Evolutionary conservation across 2,113 vertebrate species (phyloP).

Genomic region (Chamaea fasciata): DNA sequence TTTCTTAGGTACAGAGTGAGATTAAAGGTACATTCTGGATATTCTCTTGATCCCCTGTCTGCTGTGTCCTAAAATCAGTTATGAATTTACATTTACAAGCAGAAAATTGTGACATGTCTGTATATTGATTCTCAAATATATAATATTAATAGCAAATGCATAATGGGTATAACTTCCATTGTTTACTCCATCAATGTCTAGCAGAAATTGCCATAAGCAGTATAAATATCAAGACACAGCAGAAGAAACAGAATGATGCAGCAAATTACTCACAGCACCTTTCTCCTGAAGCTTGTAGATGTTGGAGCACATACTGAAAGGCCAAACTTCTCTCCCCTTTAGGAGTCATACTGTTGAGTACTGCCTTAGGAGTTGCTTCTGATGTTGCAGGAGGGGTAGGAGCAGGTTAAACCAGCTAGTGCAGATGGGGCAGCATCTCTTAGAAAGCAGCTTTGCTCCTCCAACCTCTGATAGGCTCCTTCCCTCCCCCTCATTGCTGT

Average conservation of each 20-base stretch:
- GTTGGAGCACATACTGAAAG: not conserved
- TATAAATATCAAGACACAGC: not conserved
- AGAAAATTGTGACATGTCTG: not conserved
- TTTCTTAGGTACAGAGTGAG: not conserved
- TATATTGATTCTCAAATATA: not conserved
- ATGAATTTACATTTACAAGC: not conserved
- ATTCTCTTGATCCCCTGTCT: not conserved
- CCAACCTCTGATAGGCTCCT: not conserved
- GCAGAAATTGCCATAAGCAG: not conserved
- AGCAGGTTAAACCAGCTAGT: not conserved
- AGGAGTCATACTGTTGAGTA: accelerated
- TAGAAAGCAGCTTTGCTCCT: not conserved
- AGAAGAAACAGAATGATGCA: not conserved
- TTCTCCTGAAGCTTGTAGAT: not conserved
- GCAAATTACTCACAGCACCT: not conserved
- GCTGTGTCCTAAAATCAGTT: not conserved
- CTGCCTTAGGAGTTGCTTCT: accelerated
- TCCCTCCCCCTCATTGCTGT: not conserved
- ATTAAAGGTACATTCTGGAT: not conserved
- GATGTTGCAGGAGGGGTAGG: not conserved
- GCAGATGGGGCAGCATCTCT: not conserved
- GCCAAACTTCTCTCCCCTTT: not conserved
- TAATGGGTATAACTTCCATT: not conserved
- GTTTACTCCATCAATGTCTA: not conserved
- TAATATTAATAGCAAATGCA: not conserved